Evolutionary conservation across 1,140 invertebrate genomes (phyloP), one percentile per base, ranked within the genome.

Genomic region (Aethina tumida): DNA sequence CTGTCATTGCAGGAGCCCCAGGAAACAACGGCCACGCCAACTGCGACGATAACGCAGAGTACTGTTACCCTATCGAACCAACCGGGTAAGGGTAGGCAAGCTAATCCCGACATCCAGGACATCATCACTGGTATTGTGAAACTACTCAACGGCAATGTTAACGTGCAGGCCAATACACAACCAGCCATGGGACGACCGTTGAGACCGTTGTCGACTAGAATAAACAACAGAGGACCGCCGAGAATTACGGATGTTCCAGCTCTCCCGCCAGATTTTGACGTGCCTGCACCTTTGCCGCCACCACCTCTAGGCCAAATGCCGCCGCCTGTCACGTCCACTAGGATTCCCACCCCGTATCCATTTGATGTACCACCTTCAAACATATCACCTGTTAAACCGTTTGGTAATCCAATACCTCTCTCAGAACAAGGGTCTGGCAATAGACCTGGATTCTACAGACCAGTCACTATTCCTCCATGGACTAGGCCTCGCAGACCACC

Each of bases 71-170:
- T 41, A 1, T 45, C 47, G 47, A 52, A 59, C 49, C 57, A 53
- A 44, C 56, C 18, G 54, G 65, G 29, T 58, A 66, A 31, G 59
- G 63, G 41, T 4, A 53, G 69, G 37, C 74, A 78, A 49, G 74
- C 78, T 3, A 79, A 76, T 58, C 81, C 82, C 12, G 85, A 90
- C 58, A 88, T 91, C 35, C 84, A 91, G 60, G 88, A 91, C 53
- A 89, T 92, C 8, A 86, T 93, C 31, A 87, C 85, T 5, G 87
- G 86, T 7, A 84, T 93, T 21, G 85, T 92, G 0, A 89, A 91
- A 58, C 60, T 92, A 1, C 62, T 92, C 1, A 89, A 91, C 49
- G 87, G 87, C 1, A 89, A 91, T 49, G 84, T 88, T 0, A 85
- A 88, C 49, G 79, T 82, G 0, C 77, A 81, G 48, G 74, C 77